phyloP scores from a whole-genome alignment of 2,888 invertebrate species.

The Meteorus colon region DNA sequence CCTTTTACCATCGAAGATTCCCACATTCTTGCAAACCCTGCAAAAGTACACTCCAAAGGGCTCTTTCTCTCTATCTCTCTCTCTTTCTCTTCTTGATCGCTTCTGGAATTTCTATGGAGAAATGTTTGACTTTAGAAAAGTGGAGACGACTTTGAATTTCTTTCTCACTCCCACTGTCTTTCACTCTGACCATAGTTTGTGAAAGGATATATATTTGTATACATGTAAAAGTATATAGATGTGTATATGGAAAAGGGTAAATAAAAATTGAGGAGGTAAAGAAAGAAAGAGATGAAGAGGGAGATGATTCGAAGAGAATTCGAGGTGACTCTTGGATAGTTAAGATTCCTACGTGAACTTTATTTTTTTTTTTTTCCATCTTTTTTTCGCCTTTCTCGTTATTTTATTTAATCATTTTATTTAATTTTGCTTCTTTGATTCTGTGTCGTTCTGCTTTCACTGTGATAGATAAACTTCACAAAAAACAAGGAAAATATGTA shows the following conservation, averaged over 20 bases:
- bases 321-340: conserved; percentile 26
- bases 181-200: conserved; percentile 2
- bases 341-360: conserved; percentile 13
- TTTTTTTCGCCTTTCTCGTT: background rate
- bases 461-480: background rate
- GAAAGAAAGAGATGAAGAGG: background rate
- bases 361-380: background rate
- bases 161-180: background rate
- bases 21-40: conserved; percentile 46
- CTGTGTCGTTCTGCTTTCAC: background rate
- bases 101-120: conserved; percentile 38
- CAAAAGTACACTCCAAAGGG: conserved; percentile 48
- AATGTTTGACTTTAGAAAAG: conserved; percentile 22
- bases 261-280: conserved; percentile 7
- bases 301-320: background rate
- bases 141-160: conserved; percentile 25
- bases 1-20: conserved; percentile 58
- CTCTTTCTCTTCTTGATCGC: too few relatives aligned
- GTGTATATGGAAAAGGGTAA: background rate
- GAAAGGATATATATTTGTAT: background rate
- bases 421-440: background rate
- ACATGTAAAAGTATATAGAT: background rate
- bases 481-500: background rate
- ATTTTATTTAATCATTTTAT: background rate
- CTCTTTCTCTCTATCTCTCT: background rate